Evolutionary conservation across 1,140 invertebrate species (phyloP), one percentile per base, ranked within the genome.

Genomic region (Mamestra configurata): DNA sequence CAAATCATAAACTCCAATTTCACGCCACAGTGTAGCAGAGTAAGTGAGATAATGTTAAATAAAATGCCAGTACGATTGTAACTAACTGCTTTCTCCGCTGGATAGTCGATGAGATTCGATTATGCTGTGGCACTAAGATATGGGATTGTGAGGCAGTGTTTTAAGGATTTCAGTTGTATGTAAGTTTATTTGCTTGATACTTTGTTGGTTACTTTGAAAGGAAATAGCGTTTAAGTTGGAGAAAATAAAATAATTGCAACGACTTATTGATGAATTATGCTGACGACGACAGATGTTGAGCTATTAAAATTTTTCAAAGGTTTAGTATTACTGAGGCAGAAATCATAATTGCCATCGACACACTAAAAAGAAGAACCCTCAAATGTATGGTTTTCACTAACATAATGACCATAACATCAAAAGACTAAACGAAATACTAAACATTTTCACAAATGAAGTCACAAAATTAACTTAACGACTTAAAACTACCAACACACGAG

Each of bases 41-140:
- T 71, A 53, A 71, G 68, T 71, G 68, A 51, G 68, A 71, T 71
- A 71, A 71, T 71, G 68, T 53, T 71, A 71, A 70, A 70, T 71
- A 71, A 71, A 71, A 51, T 18, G 68, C 68, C 68, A 71, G 68
- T 35, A 15, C 46, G 27, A 71, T 71, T 71, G 68, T 71, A 71
- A 71, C 68, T 71, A 71, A 71, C 68, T 71, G 68, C 68, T 24
- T 43, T 24, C 18, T 68, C 10, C 15, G 46, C 11, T 11, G 20
- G 6, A 24, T n/a, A 71, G 24, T 53, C 46, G 46, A 71, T 53
- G 49, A 18, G 49, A 71, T 71, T 71, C 46, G 68, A 71, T 71
- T 71, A 71, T 10, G n/a, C 68, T 71, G 68, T 35, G 27, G 13
- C 53, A 53, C 66, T 70, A 49, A 70, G 40, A 70, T 70, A 70